Evolutionary conservation across 2,888 invertebrate genomes (phyloP).

Genomic region (Troilus luridus): DNA sequence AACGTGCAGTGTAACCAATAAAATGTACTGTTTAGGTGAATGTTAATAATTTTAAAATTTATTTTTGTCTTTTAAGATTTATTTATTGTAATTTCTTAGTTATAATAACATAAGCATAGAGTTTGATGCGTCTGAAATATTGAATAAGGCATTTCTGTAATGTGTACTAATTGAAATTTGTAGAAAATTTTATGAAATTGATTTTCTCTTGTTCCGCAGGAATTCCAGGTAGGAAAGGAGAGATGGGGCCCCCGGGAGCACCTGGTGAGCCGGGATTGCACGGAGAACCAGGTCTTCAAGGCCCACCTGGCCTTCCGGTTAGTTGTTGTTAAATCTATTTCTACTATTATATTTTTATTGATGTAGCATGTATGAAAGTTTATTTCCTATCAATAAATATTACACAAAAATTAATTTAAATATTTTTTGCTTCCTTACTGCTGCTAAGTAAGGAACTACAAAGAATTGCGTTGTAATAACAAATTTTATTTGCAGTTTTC

Average conservation of each 20-base stretch:
- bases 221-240: conserved; percentile 72
- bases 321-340: conserved; percentile 67
- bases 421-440: not conserved
- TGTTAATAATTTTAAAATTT: not conserved
- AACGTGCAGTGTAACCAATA: too few species aligned
- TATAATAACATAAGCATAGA: not conserved
- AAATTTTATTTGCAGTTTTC: too few species aligned
- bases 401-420: not conserved
- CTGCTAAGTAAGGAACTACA: too few species aligned
- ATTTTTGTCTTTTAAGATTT: not conserved
- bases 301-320: conserved; percentile 87
- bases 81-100: not conserved
- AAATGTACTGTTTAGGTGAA: too few species aligned
- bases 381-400: not conserved
- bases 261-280: conserved; percentile 82
- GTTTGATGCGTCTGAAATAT: not conserved
- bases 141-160: not conserved
- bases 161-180: not conserved
- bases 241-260: conserved; percentile 82
- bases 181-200: not conserved
- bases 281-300: conserved; percentile 88
- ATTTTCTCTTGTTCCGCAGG: not conserved
- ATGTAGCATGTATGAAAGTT: not conserved
- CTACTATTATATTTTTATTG: not conserved
- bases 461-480: too few species aligned